phyloP scores from a whole-genome alignment of 2,113 vertebrate species.

The Smithornis capensis region DNA sequence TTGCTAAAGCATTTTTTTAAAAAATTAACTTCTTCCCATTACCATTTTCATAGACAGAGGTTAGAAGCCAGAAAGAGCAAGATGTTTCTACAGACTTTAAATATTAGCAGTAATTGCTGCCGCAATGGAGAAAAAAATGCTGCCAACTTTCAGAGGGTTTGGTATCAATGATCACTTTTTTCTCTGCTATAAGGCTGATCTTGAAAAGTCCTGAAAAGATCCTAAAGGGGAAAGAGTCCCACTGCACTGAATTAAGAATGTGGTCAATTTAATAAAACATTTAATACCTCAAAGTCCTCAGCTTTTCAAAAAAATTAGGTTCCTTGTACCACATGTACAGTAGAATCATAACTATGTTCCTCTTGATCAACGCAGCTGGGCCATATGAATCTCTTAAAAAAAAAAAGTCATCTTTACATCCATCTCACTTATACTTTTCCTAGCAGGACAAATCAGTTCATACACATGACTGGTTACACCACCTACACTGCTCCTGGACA shows the following conservation, averaged over 20 bases:
- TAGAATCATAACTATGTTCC: not conserved
- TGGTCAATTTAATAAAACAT: not conserved
- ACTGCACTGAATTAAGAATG: not conserved
- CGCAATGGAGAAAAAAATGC: not conserved
- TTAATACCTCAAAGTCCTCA: not conserved
- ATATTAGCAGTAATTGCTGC: not conserved
- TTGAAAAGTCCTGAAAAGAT: not conserved
- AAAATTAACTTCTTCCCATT: conserved; percentile 6
- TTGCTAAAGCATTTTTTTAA: conserved; percentile 7
- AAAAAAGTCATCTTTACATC: not conserved
- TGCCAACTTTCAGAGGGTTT: not conserved
- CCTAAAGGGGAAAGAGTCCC: not conserved
- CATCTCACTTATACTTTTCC: not conserved
- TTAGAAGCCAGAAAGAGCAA: not conserved
- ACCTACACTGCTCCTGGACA: not conserved
- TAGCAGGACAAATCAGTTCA: not conserved
- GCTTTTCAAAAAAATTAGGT: not conserved
- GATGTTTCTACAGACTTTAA: not conserved
- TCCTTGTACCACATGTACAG: not conserved
- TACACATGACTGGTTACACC: not conserved
- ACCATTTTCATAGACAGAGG: conserved; percentile 1
- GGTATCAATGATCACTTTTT: not conserved
- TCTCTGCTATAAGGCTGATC: not conserved
- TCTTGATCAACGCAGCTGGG: not conserved
- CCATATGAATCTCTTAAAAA: not conserved